These are phyloP conservation scores for Quadroppia sp. DNA, from an alignment of 2,888 invertebrate genomes.

Conservation along the genomic window DNA sequence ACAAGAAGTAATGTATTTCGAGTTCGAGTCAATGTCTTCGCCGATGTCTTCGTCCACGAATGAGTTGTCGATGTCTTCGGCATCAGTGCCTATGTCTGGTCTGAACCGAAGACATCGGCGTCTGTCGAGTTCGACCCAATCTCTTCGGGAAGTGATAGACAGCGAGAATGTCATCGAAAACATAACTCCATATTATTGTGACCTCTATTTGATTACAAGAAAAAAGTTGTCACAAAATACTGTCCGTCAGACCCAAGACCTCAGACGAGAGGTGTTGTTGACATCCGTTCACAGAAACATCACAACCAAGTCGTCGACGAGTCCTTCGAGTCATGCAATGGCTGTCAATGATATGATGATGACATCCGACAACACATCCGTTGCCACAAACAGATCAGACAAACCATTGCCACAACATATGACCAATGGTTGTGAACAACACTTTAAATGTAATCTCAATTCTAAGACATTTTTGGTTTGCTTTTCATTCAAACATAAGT, in stretches of 20 bases:
- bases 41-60: not conserved
- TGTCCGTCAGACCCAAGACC: conserved; percentile 19
- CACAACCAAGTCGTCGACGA: not conserved
- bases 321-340: not conserved
- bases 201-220: conserved; percentile 40
- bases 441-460: conserved; percentile 1
- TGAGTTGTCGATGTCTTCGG: not conserved
- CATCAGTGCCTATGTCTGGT: not conserved
- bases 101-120: conserved; percentile 6
- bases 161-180: conserved; percentile 6
- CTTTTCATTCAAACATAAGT: no score
- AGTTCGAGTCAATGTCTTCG: not conserved
- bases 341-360: not conserved
- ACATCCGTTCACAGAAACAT: conserved; percentile 37
- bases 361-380: not conserved
- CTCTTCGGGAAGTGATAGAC: conserved; percentile 7
- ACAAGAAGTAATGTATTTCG: not conserved
- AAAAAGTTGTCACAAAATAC: conserved; percentile 37
- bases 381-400: no score
- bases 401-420: not conserved
- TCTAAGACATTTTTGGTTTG: not conserved
- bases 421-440: not conserved
- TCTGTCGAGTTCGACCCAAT: not conserved
- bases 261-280: conserved; percentile 36
- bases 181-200: conserved; percentile 33